Evolutionary conservation across 1,140 invertebrate species (phyloP).

Genomic region (Musca vetustissima): DNA sequence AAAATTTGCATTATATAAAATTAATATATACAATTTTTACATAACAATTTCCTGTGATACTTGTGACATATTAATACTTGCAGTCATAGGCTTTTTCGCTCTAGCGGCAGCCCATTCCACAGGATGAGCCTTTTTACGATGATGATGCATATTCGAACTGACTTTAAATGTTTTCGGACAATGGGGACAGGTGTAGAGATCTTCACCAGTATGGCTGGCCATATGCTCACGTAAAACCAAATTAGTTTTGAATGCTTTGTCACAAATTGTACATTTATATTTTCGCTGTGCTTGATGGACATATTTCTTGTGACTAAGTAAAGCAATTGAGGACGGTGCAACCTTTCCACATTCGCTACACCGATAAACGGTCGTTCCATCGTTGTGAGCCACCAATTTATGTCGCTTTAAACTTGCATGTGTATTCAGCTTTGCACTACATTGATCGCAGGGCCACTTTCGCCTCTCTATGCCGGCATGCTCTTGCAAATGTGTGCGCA

Average conservation of each 20-base stretch:
- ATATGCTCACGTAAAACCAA: constrained; percentile 39
- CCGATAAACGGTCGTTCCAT: constrained; percentile 33
- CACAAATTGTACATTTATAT: constrained; percentile 37
- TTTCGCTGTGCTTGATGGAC: constrained; percentile 35
- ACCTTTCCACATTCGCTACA: constrained; percentile 37
- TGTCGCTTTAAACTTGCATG: constrained; percentile 38
- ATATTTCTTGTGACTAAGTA: constrained; percentile 35
- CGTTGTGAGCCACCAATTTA: constrained; percentile 35
- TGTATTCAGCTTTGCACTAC: constrained; percentile 23
- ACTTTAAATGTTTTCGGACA: constrained; percentile 42
- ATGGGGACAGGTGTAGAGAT: constrained; percentile 42
- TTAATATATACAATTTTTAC: background rate
- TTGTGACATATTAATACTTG: background rate
- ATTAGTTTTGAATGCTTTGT: constrained; percentile 37
- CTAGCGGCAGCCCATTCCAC: constrained; percentile 32
- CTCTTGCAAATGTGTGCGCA: constrained; percentile 19
- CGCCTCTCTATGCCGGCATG: constrained; percentile 12
- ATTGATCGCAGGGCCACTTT: constrained; percentile 22
- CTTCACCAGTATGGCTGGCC: constrained; percentile 40
- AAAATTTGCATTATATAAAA: too few relatives aligned
- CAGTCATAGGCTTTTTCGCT: background rate
- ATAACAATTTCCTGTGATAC: background rate
- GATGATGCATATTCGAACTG: constrained; percentile 42
- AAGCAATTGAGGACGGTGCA: constrained; percentile 29
- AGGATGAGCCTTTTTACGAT: constrained; percentile 39